These are phyloP conservation scores for Pardosa pseudoannulata DNA, from an alignment of 2,888 invertebrate species.

Conservation along the genomic window DNA sequence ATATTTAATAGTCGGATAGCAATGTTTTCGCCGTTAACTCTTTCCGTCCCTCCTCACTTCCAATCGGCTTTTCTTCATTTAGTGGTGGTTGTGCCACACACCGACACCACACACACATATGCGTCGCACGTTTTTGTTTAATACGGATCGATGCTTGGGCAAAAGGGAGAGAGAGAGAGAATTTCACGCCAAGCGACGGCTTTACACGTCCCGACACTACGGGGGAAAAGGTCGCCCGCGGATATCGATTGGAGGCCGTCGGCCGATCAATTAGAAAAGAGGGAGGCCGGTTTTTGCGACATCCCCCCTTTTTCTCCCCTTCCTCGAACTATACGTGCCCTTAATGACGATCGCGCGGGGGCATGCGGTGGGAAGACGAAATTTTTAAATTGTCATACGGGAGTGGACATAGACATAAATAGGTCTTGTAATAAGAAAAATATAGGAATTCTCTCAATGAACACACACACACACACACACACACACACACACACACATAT, in stretches of 20 bases:
- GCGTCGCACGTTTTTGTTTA: slow-evolving; percentile 71
- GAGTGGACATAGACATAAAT: too few relatives aligned
- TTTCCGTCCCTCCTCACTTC: slow-evolving; percentile 29
- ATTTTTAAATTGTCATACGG: slow-evolving; percentile 7
- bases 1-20: slow-evolving; percentile 15
- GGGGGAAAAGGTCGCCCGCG: slow-evolving; percentile 2
- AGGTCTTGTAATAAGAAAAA: too few relatives aligned
- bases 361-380: background rate
- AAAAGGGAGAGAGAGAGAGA: too few relatives aligned
- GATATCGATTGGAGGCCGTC: slow-evolving; percentile 8
- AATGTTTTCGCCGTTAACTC: slow-evolving; percentile 29
- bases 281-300: slow-evolving; percentile 21
- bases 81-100: too few relatives aligned
- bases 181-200: slow-evolving; percentile 63
- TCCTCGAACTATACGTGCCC: background rate
- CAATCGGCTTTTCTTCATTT: slow-evolving; percentile 62
- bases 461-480: too few relatives aligned
- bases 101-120: slow-evolving; percentile 69
- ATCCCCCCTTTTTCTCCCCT: background rate
- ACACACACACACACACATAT: too few relatives aligned
- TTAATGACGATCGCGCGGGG: slow-evolving; percentile 5
- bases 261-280: slow-evolving; percentile 15
- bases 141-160: slow-evolving; percentile 67
- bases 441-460: too few relatives aligned
- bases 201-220: slow-evolving; percentile 20